A percentile compares a stretch with the other conserved stretches of the same genome.
These are phyloP conservation scores for Heliangelus exortis DNA, from an alignment of 2,797 vertebrate genomes.

Conservation along the genomic window DNA sequence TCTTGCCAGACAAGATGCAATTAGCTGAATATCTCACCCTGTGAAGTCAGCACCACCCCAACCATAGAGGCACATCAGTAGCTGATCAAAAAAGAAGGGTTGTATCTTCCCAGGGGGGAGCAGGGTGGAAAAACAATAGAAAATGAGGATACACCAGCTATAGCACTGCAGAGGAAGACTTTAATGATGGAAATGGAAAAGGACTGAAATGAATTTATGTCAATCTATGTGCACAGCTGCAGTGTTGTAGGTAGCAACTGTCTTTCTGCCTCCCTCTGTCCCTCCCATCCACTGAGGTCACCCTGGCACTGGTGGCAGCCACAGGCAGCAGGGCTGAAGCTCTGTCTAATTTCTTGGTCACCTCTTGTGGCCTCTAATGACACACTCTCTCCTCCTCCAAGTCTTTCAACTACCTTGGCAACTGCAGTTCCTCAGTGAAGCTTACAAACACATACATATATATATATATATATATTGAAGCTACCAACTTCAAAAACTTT, in stretches of 20 bases:
- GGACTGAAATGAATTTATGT: neutral
- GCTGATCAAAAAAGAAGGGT: neutral
- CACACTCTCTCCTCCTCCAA: neutral
- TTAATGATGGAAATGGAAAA: neutral
- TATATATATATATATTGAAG: neutral
- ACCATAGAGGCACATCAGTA: neutral
- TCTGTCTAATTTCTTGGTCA: neutral
- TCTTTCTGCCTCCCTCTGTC: neutral
- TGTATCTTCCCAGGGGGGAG: neutral
- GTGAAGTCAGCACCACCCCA: neutral
- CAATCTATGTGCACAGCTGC: accelerated
- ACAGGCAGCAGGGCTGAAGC: neutral
- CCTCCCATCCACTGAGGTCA: accelerated
- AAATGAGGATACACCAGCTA: neutral
- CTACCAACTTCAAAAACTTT: neutral
- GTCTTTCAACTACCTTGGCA: neutral
- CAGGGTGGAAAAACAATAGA: neutral
- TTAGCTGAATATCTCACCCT: neutral
- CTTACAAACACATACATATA: neutral
- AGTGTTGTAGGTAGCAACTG: accelerated
- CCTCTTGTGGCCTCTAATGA: neutral
- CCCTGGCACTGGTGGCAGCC: neutral
- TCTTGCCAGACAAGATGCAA: neutral
- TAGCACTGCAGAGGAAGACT: neutral
- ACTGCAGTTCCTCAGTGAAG: neutral